Conservation (phyloP, 2,113 vertebrate species). For the Dicerorhinus sumatrensis region DNA sequence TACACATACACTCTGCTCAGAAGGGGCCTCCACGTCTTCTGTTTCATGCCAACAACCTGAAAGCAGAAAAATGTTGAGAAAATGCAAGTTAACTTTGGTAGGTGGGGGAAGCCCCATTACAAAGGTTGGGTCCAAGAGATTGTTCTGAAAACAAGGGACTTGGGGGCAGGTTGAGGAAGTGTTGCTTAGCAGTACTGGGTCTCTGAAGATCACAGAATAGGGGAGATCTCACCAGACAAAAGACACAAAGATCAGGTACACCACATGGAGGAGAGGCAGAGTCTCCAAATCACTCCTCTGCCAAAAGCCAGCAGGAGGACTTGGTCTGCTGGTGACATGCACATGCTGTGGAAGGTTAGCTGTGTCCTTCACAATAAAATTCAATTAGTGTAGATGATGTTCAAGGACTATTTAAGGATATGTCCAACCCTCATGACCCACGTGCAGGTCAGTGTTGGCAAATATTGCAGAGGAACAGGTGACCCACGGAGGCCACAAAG, state of each 20-base stretch:
- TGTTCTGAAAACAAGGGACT: background rate
- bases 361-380: background rate
- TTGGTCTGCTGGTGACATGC: background rate
- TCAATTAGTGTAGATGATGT: background rate
- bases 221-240: background rate
- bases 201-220: background rate
- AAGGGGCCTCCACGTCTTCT: background rate
- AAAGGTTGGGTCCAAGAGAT: background rate
- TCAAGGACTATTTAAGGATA: background rate
- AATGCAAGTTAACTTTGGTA: background rate
- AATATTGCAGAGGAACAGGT: background rate
- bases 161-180: background rate
- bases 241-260: background rate
- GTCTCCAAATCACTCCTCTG: background rate
- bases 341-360: background rate
- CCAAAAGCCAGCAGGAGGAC: background rate
- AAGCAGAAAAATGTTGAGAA: conserved; percentile 26
- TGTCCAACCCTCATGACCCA: background rate
- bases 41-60: background rate
- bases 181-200: background rate
- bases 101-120: background rate
- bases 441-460: background rate
- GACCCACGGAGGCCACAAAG: background rate
- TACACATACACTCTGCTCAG: background rate
- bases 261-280: background rate